Evolutionary conservation across 2,888 invertebrate species (phyloP).

Genomic region (Eurytoma californica): DNA sequence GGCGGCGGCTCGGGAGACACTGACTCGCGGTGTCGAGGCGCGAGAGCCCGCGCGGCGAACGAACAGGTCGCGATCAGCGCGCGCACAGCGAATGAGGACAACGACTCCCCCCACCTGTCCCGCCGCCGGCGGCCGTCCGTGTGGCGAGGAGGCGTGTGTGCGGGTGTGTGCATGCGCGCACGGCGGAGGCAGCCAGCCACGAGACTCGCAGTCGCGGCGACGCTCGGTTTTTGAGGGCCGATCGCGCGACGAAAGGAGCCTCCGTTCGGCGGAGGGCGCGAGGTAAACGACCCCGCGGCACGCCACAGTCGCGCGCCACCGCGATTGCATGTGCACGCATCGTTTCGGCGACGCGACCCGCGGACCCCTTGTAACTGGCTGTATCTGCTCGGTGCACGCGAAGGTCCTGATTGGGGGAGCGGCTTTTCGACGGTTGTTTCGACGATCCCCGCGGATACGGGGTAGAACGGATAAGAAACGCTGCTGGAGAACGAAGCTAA

Average conservation of each 20-base stretch:
- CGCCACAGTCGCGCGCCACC: neutral
- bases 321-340: neutral
- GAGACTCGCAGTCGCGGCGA: no score
- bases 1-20: conserved; percentile 39
- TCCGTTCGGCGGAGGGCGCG: conserved; percentile 2
- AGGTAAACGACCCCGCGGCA: conserved; percentile 19
- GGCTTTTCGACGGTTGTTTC: no score
- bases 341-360: no score
- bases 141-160: no score
- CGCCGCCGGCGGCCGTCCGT: neutral
- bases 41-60: conserved; percentile 24
- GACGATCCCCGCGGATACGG: no score
- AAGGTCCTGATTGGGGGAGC: no score
- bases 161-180: no score
- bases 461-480: no score
- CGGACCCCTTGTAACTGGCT: no score
- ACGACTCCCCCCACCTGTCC: conserved; percentile 53
- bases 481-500: no score
- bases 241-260: neutral
- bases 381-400: no score
- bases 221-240: no score
- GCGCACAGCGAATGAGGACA: conserved; percentile 56
- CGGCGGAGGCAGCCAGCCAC: neutral
- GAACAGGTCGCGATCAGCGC: conserved; percentile 57
- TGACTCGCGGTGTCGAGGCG: conserved; percentile 13